Conservation (phyloP, 2,888 invertebrate species). For the Alcis repandata region DNA sequence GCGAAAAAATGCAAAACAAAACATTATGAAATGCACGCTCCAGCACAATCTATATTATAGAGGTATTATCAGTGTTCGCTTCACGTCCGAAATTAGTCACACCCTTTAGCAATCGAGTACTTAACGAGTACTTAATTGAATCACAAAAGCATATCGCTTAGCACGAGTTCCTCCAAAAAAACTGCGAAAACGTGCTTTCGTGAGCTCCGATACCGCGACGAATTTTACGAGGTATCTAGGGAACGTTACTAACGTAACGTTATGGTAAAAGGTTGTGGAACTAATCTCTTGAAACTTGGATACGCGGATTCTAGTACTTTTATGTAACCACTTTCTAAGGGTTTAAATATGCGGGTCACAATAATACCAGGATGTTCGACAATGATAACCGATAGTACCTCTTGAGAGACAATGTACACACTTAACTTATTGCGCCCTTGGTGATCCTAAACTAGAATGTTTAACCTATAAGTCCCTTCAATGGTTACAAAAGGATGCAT, state of each 20-base stretch:
- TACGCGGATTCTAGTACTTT: slow-evolving; percentile 23
- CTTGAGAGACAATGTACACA: too few relatives aligned
- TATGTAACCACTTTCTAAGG: slow-evolving; percentile 32
- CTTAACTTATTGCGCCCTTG: too few relatives aligned
- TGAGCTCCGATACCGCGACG: slow-evolving; percentile 20
- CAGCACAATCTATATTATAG: too few relatives aligned
- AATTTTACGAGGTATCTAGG: slow-evolving; percentile 26
- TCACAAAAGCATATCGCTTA: slow-evolving; percentile 11
- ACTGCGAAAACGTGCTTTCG: slow-evolving; percentile 7
- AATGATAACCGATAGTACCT: background rate
- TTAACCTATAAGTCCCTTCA: too few relatives aligned
- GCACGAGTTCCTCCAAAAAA: slow-evolving; percentile 23
- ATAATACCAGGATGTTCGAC: slow-evolving; percentile 12
- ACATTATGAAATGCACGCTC: background rate
- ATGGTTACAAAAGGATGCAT: too few relatives aligned
- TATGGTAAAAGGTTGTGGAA: slow-evolving; percentile 34
- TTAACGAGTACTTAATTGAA: slow-evolving; percentile 16
- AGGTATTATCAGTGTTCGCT: background rate
- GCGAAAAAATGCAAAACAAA: background rate
- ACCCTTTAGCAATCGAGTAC: background rate
- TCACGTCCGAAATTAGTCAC: background rate
- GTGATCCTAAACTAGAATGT: background rate
- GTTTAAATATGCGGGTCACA: slow-evolving; percentile 15
- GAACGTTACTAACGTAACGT: slow-evolving; percentile 12
- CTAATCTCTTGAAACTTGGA: slow-evolving; percentile 33